A percentile compares a stretch with the other conserved stretches of the same genome.
Evolutionary conservation across 2,888 invertebrate species (phyloP).

Genomic region (Polymixis lichenea): DNA sequence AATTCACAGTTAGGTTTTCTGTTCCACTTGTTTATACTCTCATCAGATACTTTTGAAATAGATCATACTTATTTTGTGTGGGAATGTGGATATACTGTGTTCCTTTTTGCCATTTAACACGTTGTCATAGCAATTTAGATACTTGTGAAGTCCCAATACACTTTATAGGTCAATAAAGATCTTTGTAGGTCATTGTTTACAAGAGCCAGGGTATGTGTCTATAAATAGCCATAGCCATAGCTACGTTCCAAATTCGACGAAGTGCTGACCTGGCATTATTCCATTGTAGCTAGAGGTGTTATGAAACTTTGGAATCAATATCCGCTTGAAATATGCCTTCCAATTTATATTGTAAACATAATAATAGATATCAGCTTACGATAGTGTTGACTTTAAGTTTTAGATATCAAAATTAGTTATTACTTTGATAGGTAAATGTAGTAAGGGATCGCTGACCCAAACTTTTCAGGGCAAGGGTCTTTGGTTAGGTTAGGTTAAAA

Average conservation of each 20-base stretch:
- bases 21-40: background rate
- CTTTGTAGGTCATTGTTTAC: background rate
- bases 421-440: slow-evolving; percentile 36
- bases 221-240: background rate
- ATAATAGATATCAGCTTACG: slow-evolving; percentile 29
- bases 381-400: slow-evolving; percentile 50
- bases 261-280: slow-evolving; percentile 26
- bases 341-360: slow-evolving; percentile 35
- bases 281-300: slow-evolving; percentile 15
- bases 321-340: slow-evolving; percentile 29
- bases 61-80: background rate
- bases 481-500: background rate
- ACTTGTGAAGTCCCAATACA: background rate
- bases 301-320: slow-evolving; percentile 42
- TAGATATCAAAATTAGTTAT: slow-evolving; percentile 49
- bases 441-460: background rate
- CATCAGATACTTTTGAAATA: background rate
- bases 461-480: background rate
- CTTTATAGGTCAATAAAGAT: background rate
- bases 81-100: background rate
- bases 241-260: slow-evolving; percentile 13
- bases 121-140: background rate
- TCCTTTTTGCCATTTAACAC: background rate
- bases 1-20: background rate
- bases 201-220: background rate